Evolutionary conservation across 2,797 vertebrate species (phyloP), one percentile per base, ranked within the genome.

Genomic region (Aplochiton taeniatus): DNA sequence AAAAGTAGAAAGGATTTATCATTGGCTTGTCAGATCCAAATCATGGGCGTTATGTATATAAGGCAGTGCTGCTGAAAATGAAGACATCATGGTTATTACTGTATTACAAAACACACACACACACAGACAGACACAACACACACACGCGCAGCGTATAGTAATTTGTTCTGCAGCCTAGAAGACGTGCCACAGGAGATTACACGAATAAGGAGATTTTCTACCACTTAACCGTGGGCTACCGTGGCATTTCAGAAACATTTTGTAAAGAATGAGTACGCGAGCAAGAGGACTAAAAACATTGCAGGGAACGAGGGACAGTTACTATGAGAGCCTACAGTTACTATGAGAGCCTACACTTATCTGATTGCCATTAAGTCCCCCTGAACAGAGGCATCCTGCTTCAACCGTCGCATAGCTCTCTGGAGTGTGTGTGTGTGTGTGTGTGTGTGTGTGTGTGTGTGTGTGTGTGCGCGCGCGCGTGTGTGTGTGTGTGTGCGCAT

Each of bases 401-500:
- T 31, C 6, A 31, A 31, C 31, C 2, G 31, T 31, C 31, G 6
- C 31, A 31, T 6, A 61, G 61, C 69, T 63, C 53, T 62, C 46
- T 14, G 31, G 31, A 31, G 31, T 3, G 31, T 3, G 31, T 3
- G 31, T 3, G 31, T 3, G 31, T 3, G 31, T 3, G 31, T 3
- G 31, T 3, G 31, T 3, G 31, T 3, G 31, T 3, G 31, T 3
- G 31, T 3, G 31, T 3, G 31, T 3, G 31, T 3, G 31, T 3
- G 31, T 31, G 31, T 31, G 31, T 31, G 31, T 31, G 31, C 6
- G 31, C 6, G 31, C 6, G 31, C 6, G 31, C 6, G 31, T 31
- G 31, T 31, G 31, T 31, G 31, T 31, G 61, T 63, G 67, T 74
- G 47, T 73, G 44, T 81, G 9, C 52, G 58, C 84, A 61, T 76